phyloP scores from a whole-genome alignment of 1,140 invertebrate genomes.

The Trachymyrmex cornetzi region DNA sequence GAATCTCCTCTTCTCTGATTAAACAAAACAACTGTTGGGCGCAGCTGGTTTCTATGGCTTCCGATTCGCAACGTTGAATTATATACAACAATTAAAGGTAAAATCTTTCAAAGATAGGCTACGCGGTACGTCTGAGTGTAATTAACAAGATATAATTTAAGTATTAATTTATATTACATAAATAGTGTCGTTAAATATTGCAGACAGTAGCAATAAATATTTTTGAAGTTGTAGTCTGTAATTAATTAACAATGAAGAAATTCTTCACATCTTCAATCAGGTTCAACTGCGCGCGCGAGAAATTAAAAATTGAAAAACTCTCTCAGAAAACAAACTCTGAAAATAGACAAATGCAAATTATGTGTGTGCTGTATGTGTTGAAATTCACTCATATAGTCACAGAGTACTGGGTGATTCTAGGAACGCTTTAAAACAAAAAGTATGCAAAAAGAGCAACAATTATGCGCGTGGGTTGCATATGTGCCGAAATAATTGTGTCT shows the following conservation, averaged over 20 bases:
- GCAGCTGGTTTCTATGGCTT: conserved; percentile 53
- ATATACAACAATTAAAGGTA: conserved; percentile 32
- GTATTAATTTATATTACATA: conserved; percentile 36
- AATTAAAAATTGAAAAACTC: neutral
- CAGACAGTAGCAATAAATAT: neutral
- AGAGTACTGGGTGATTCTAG: neutral
- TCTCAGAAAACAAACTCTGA: neutral
- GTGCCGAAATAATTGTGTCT: conserved; percentile 20
- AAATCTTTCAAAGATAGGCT: conserved; percentile 25
- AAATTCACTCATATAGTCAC: neutral
- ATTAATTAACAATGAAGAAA: neutral
- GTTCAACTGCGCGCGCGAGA: neutral
- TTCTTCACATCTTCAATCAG: neutral
- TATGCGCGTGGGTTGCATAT: neutral
- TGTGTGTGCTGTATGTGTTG: neutral
- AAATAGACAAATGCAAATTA: conserved; percentile 11
- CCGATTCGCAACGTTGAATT: conserved; percentile 42
- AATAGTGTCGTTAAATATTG: neutral
- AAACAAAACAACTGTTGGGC: conserved; percentile 74
- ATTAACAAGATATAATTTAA: conserved; percentile 30
- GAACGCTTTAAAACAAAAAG: neutral
- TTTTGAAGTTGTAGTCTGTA: neutral
- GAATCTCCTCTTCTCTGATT: conserved; percentile 75
- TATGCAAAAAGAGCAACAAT: neutral
- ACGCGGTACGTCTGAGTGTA: neutral